These are phyloP conservation scores for Archegozetes longisetosus DNA, from an alignment of 1,140 invertebrate species.

Conservation along the genomic window DNA sequence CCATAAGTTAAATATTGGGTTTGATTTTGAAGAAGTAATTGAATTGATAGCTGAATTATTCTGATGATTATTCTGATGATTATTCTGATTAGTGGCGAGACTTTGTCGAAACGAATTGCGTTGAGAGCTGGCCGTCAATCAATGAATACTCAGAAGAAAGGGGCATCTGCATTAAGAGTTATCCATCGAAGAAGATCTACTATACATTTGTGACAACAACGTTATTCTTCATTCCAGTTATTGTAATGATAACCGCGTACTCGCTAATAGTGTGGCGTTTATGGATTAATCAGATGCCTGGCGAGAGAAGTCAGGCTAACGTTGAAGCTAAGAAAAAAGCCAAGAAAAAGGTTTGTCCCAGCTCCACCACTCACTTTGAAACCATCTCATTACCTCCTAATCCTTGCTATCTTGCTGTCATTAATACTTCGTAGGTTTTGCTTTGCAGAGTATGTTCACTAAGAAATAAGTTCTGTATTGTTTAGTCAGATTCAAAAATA, in stretches of 20 bases:
- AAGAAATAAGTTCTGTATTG: too few relatives aligned
- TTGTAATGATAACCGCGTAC: constrained; percentile 34
- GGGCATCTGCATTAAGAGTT: constrained; percentile 18
- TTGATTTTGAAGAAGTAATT: too few relatives aligned
- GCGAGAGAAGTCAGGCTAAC: constrained; percentile 23
- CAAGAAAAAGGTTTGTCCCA: constrained; percentile 23
- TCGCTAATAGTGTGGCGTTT: constrained; percentile 31
- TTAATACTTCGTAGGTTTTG: not conserved
- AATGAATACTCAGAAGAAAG: constrained; percentile 14
- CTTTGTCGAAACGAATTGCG: constrained; percentile 16
- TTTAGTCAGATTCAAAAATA: too few relatives aligned
- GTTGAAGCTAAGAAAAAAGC: constrained; percentile 21
- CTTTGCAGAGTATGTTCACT: too few relatives aligned
- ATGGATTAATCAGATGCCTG: constrained; percentile 25
- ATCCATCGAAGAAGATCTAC: constrained; percentile 26
- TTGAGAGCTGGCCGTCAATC: constrained; percentile 21
- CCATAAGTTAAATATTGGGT: too few relatives aligned
- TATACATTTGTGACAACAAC: constrained; percentile 33
- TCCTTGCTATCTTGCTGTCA: not conserved
- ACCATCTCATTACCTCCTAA: not conserved
- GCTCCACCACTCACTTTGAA: not conserved
- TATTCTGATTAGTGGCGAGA: constrained; percentile 21
- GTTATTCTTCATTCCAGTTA: constrained; percentile 34
- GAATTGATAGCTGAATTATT: too few relatives aligned
- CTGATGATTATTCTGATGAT: too few relatives aligned